Base-by-base conservation (phyloP, 2,888 invertebrate genomes). In the Brassicogethes aeneus region DNA sequence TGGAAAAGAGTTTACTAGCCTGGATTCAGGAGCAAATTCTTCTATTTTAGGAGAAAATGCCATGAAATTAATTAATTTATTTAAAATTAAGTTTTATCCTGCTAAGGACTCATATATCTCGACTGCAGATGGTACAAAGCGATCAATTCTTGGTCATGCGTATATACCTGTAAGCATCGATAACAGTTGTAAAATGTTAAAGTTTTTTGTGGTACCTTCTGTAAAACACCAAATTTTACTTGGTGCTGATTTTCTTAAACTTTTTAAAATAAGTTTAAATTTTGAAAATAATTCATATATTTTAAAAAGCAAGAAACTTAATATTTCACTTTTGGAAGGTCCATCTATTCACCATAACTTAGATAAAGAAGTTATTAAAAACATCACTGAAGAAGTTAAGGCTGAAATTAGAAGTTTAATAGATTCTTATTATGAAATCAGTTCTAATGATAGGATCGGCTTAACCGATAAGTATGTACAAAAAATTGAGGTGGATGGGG, bases 201-300 rank as follows among this genome's bases (percentile, higher is more conserved):
- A 38, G 13, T 34, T 39, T 15, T 36, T 47, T 16, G 32, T 47
- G 3, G 45, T 43, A 23, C 43, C 42, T 10, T 45, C 46, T 2
- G 2, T 46, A 15, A 13, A 14, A 12, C 43, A 39, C 3, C n/a
- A n/a, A 10, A 31, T 46, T 30, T 41, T 44, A 23, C 42, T 44
- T 23, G 41, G 44, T 12, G 30, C 39, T 12, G 39, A 48, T 16
- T 46, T 48, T 37, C 29, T 35, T 3, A 33, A 16, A 13, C n/a
- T 13, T 15, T 34, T 35, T n/a, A n/a, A n/a, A n/a, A n/a, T n/a
- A n/a, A n/a, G n/a, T n/a, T n/a, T n/a, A n/a, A n/a, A n/a, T n/a
- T 36, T 46, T 39, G 34, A 17, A 34, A 41, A 41, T 37, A 23
- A 10, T 23, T 7, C 23, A 7, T 23, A 10, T 10, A 23, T 23